phyloP scores from a whole-genome alignment of 92 coral and sea anemone genomes.

The Zoanthus sociatus region DNA sequence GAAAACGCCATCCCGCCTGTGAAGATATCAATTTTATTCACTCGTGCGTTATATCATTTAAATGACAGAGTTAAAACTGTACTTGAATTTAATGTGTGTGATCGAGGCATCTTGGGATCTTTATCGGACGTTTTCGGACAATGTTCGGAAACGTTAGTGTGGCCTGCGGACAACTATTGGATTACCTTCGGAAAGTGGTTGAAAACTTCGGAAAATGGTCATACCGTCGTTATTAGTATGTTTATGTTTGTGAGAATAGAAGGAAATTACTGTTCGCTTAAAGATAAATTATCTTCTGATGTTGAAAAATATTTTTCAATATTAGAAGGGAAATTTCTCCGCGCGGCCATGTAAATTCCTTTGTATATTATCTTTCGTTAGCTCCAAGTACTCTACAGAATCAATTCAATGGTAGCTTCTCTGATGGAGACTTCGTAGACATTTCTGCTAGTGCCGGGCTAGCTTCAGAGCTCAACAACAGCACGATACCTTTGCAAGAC shows the following conservation, averaged over 20 bases:
- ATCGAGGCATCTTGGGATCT: no score
- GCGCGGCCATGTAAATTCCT: neutral
- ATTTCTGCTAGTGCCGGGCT: constrained; percentile 21
- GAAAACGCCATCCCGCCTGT: constrained; percentile 28
- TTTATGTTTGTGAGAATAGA: neutral
- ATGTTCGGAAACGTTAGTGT: no score
- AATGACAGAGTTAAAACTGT: constrained; percentile 26
- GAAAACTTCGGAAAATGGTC: neutral
- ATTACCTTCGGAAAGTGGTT: no score
- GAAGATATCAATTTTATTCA: constrained; percentile 29
- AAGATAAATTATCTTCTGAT: constrained; percentile 23
- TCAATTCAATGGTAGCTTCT: constrained; percentile 13
- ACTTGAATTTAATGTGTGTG: no score
- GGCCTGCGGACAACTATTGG: no score
- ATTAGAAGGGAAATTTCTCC: neutral
- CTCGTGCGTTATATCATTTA: neutral
- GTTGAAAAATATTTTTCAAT: neutral
- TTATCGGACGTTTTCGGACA: neutral
- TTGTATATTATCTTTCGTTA: constrained; percentile 24
- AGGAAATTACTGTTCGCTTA: constrained; percentile 27
- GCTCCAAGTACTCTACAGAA: constrained; percentile 22
- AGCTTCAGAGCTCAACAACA: constrained; percentile 12
- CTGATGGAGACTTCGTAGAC: constrained; percentile 48
- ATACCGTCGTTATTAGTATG: neutral
- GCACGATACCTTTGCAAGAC: neutral